Conservation (phyloP, 1,140 invertebrate species). For the Hylyphantes graminicola region DNA sequence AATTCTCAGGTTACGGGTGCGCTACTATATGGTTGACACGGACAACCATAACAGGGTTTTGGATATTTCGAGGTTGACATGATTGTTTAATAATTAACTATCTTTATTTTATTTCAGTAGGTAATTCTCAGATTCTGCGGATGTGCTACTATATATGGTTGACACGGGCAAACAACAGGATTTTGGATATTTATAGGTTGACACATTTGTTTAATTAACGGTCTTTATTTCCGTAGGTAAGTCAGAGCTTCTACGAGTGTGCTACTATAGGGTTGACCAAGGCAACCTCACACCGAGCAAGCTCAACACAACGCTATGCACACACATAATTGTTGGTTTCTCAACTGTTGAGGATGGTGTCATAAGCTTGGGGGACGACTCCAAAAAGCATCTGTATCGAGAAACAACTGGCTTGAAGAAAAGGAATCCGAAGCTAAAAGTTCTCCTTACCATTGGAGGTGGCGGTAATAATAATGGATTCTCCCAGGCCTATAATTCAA, state of each 20-base stretch:
- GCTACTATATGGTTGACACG: constrained; percentile 13
- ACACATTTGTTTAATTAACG: too few species aligned
- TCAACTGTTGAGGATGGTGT: constrained; percentile 75
- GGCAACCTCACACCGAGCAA: not conserved
- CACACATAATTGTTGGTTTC: constrained; percentile 84
- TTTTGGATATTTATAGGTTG: too few species aligned
- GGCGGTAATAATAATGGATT: constrained; percentile 74
- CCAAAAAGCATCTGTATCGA: constrained; percentile 69
- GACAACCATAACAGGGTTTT: not conserved
- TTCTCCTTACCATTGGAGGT: constrained; percentile 83
- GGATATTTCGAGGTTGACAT: too few species aligned
- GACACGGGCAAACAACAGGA: too few species aligned
- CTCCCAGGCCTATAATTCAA: constrained; percentile 66
- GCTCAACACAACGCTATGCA: constrained; percentile 73
- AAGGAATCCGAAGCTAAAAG: constrained; percentile 77
- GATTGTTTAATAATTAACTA: too few species aligned
- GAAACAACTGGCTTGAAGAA: constrained; percentile 74
- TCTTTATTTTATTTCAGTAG: too few species aligned
- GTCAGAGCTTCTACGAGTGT: constrained; percentile 19
- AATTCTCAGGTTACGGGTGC: constrained; percentile 24
- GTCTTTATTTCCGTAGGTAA: constrained; percentile 18
- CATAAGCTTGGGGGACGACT: constrained; percentile 68
- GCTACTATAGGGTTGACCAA: constrained; percentile 11
- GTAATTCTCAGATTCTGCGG: too few species aligned
- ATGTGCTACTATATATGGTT: not conserved